phyloP scores from a whole-genome alignment of 2,113 vertebrate genomes.

The Ifrita kowaldi region DNA sequence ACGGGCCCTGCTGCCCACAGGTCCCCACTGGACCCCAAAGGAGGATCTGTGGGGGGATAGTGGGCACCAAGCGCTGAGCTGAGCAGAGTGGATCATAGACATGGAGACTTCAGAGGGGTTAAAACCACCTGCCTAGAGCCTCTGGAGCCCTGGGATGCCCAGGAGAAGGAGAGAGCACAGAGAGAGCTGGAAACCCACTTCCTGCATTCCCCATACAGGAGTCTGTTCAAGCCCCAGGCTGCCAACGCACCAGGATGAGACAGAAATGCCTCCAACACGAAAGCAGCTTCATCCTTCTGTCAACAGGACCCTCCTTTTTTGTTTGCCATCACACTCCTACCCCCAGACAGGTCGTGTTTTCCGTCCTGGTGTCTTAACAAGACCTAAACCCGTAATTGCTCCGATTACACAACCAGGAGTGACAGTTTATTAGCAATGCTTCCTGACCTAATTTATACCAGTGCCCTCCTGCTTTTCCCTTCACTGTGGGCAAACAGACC shows the following conservation, averaged over 20 bases:
- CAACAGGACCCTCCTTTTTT: conserved; percentile 25
- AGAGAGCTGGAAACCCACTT: neutral
- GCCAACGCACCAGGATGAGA: neutral
- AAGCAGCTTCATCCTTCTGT: conserved; percentile 20
- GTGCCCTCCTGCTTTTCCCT: neutral
- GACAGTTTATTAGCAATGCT: conserved; percentile 47
- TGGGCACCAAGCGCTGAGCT: neutral
- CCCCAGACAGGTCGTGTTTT: neutral
- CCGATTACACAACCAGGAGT: conserved; percentile 30
- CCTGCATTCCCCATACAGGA: neutral
- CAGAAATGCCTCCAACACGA: neutral
- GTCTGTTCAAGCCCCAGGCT: neutral
- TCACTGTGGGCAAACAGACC: neutral
- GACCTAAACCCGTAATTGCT: conserved; percentile 38
- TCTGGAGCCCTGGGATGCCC: neutral
- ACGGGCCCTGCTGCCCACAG: accelerated
- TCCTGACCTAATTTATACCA: conserved; percentile 29
- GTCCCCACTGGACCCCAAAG: accelerated
- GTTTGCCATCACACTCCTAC: conserved; percentile 17
- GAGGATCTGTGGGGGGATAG: neutral
- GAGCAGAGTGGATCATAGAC: neutral
- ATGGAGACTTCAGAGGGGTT: neutral
- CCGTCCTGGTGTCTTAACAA: conserved; percentile 22
- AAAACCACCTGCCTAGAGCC: neutral
- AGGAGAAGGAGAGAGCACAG: neutral